Evolutionary conservation across 2,888 invertebrate species (phyloP).

Genomic region (Fabriciana adippe): DNA sequence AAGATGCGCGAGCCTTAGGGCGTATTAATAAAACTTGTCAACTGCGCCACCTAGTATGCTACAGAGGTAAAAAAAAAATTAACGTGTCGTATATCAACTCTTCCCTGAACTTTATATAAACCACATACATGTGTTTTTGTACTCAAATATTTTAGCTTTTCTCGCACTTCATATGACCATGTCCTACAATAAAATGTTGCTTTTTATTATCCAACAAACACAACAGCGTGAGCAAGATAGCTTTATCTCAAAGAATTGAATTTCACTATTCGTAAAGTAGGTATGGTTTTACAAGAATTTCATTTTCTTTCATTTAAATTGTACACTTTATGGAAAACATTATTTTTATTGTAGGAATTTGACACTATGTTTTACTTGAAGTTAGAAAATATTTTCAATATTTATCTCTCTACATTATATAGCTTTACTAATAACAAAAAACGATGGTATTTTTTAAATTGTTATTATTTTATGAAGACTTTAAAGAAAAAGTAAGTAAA

Average conservation of each 20-base stretch:
- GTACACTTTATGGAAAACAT: neutral
- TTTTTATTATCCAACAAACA: slow-evolving; percentile 3
- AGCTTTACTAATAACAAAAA: too few species aligned
- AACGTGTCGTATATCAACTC: slow-evolving; percentile 11
- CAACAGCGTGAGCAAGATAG: slow-evolving; percentile 1
- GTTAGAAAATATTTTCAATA: neutral
- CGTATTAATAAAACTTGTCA: slow-evolving; percentile 45
- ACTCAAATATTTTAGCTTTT: neutral
- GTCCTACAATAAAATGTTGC: slow-evolving; percentile 4
- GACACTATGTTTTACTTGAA: too few species aligned
- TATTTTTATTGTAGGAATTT: too few species aligned
- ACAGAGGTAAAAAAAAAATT: slow-evolving; percentile 15
- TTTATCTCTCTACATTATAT: too few species aligned
- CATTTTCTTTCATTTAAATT: neutral
- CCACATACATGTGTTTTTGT: slow-evolving; percentile 10
- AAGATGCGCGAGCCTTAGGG: slow-evolving; percentile 36
- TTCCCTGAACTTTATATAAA: slow-evolving; percentile 8
- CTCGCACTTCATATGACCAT: neutral
- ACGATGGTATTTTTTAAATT: neutral
- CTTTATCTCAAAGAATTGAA: slow-evolving; percentile 3
- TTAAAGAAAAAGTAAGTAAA: slow-evolving; percentile 15
- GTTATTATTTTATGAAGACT: slow-evolving; percentile 8
- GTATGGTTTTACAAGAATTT: neutral
- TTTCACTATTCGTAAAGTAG: slow-evolving; percentile 2
- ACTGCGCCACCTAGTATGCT: slow-evolving; percentile 41